Percentiles rank a stretch among this genome's conserved stretches.
Evolutionary conservation across 2,888 invertebrate genomes (phyloP).

Genomic region (Glyphotaelius pellucidus): DNA sequence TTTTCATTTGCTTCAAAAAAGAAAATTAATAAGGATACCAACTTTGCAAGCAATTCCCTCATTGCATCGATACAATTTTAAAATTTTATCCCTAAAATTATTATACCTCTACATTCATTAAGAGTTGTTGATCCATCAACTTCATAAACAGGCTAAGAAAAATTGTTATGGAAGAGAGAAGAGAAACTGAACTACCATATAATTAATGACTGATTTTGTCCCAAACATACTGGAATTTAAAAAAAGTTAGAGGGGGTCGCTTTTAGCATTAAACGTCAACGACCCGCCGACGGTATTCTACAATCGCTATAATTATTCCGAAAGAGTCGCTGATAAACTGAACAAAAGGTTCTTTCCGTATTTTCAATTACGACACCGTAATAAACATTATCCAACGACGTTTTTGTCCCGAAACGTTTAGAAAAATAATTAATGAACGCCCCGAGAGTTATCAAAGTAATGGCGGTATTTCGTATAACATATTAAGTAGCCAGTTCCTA

Average conservation of each 20-base stretch:
- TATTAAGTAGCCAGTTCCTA: conserved; percentile 14
- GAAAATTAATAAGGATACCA: no score
- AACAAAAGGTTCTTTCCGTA: not conserved
- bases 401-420: conserved; percentile 32
- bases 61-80: not conserved
- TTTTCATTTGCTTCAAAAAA: no score
- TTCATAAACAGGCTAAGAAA: not conserved
- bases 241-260: not conserved
- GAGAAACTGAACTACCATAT: not conserved
- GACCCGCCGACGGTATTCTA: not conserved
- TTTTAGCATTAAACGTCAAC: not conserved
- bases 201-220: not conserved
- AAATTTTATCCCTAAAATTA: not conserved
- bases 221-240: not conserved
- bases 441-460: conserved; percentile 33
- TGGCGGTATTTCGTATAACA: conserved; percentile 23
- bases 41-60: no score
- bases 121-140: not conserved
- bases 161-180: not conserved
- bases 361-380: conserved; percentile 29
- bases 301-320: not conserved
- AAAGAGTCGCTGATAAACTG: conserved; percentile 1
- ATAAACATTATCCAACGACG: conserved; percentile 16
- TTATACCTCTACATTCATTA: not conserved
- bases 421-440: conserved; percentile 44